Percentiles rank a stretch among this genome's conserved stretches.
phyloP scores from a whole-genome alignment of 2,888 invertebrate genomes.

The Leptodirus hochenwartii region DNA sequence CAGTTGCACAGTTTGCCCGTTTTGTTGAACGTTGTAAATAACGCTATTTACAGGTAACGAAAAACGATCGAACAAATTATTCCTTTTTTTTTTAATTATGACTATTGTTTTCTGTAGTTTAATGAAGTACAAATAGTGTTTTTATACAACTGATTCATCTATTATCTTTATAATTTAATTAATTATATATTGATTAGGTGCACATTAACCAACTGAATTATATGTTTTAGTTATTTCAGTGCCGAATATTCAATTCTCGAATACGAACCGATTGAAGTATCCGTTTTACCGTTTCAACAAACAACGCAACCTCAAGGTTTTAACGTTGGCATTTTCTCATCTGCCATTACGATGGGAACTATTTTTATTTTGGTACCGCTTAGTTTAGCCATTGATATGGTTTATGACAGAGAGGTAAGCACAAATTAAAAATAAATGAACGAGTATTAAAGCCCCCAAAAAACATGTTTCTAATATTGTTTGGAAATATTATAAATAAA shows the following conservation, averaged over 20 bases:
- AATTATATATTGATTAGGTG: too few species aligned
- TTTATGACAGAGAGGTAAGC: constrained; percentile 64
- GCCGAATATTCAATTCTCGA: too few species aligned
- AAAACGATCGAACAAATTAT: background rate
- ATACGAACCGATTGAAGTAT: constrained; percentile 41
- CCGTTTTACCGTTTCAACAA: constrained; percentile 52
- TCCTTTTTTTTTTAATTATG: constrained; percentile 1
- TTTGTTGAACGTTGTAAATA: constrained; percentile 50
- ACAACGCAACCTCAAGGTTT: constrained; percentile 55
- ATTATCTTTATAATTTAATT: too few species aligned
- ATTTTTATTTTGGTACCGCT: constrained; percentile 62
- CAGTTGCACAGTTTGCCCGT: constrained; percentile 63
- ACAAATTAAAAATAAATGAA: constrained; percentile 1
- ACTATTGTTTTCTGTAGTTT: constrained; percentile 5
- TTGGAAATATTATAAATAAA: too few species aligned
- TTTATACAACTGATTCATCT: too few species aligned
- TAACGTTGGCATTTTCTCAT: constrained; percentile 50
- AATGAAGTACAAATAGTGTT: too few species aligned
- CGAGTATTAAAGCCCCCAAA: background rate
- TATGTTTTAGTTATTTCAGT: too few species aligned
- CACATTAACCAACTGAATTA: too few species aligned
- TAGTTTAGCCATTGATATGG: constrained; percentile 60
- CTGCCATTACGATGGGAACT: constrained; percentile 64
- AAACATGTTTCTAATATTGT: constrained; percentile 5
- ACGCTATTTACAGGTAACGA: constrained; percentile 46